These are phyloP conservation scores for Limnothrissa miodon DNA, from an alignment of 2,113 vertebrate genomes.

Conservation along the genomic window DNA sequence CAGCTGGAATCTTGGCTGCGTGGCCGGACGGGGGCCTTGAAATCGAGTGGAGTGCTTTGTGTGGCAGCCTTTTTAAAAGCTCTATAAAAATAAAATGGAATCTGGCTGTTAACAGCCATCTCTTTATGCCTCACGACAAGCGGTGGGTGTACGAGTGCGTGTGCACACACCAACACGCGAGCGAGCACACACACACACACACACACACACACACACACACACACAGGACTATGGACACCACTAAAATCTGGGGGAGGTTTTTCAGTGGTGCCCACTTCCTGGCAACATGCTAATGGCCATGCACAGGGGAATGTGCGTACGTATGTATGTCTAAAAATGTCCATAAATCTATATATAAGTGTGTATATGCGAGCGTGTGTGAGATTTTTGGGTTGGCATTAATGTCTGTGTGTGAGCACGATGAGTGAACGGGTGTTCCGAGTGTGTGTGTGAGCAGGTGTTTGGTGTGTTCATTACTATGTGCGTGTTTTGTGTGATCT, in stretches of 20 bases:
- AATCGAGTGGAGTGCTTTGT: slow-evolving; percentile 1
- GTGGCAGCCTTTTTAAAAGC: slow-evolving; percentile 12
- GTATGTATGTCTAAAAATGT: background rate
- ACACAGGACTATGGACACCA: background rate
- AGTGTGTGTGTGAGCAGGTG: background rate
- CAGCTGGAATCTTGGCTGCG: slow-evolving; percentile 10
- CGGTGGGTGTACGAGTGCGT: no score
- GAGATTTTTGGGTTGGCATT: background rate
- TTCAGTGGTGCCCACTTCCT: background rate
- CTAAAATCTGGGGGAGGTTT: background rate
- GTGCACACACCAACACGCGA: no score
- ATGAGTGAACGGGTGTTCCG: background rate
- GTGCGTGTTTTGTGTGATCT: no score
- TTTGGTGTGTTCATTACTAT: background rate
- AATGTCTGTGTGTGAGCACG: background rate
- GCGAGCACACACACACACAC: background rate
- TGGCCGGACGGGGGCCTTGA: background rate
- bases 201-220: background rate
- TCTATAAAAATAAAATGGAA: slow-evolving; percentile 19
- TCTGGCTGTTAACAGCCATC: slow-evolving; percentile 15
- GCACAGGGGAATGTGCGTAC: background rate
- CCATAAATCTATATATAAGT: background rate
- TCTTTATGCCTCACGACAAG: slow-evolving; percentile 6
- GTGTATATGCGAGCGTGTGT: background rate
- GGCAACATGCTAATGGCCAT: background rate